These are phyloP conservation scores for Holothuria leucospilota DNA, from an alignment of 53 echinoderm and acorn worm genomes.

Conservation along the genomic window DNA sequence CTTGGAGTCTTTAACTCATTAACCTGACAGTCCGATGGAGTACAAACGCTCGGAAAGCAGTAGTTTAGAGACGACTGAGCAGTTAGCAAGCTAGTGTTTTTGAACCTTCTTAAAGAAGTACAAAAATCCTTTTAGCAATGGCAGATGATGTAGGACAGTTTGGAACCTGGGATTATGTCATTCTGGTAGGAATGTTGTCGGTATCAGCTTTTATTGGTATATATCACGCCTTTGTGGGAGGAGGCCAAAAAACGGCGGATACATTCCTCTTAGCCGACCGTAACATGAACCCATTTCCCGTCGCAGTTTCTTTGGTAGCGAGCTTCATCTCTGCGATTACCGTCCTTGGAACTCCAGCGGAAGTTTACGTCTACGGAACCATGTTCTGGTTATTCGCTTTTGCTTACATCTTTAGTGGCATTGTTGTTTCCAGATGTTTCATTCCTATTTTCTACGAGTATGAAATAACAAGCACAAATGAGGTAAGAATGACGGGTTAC, in stretches of 20 bases:
- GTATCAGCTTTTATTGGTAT: slow-evolving; percentile 83
- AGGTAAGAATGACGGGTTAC: slow-evolving; percentile 57
- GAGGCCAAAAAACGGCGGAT: slow-evolving; percentile 77
- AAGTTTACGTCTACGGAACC: slow-evolving; percentile 77
- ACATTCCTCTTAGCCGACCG: slow-evolving; percentile 90
- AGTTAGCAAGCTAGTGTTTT: no score
- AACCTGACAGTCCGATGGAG: no score
- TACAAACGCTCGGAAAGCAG: no score
- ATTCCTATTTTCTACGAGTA: slow-evolving; percentile 79
- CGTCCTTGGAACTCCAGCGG: slow-evolving; percentile 88
- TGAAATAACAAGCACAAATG: slow-evolving; percentile 81
- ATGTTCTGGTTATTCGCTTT: slow-evolving; percentile 79
- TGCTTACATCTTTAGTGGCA: slow-evolving; percentile 62
- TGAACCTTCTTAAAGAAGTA: no score
- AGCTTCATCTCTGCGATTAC: slow-evolving; percentile 97
- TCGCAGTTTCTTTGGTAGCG: slow-evolving; percentile 80
- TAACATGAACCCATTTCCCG: slow-evolving; percentile 83
- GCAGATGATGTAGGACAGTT: slow-evolving; percentile 32
- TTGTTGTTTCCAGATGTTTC: slow-evolving; percentile 61
- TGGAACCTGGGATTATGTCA: slow-evolving; percentile 75
- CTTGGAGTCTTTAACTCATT: no score
- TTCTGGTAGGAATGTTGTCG: slow-evolving; percentile 61
- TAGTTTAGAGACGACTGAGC: no score
- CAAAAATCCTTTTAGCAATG: not conserved
- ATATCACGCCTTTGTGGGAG: slow-evolving; percentile 81